Conservation (phyloP, 2,113 vertebrate genomes). For the Thalassarche chlororhynchos region DNA sequence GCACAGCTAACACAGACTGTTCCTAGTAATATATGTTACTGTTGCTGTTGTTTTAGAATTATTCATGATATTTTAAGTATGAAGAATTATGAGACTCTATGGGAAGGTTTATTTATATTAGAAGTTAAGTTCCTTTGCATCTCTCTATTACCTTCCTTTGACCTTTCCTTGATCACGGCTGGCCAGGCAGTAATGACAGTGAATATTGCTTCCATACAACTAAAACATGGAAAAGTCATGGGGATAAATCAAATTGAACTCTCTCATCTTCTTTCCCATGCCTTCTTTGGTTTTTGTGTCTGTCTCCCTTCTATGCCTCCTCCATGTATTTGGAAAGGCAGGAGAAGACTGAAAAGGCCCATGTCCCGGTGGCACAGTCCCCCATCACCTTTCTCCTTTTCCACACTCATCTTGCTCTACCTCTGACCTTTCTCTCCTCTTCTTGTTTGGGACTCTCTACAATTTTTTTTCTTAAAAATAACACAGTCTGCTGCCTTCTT, state of each 20-base stretch:
- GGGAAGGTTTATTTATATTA: constrained; percentile 53
- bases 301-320: not conserved
- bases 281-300: not conserved
- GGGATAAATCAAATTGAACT: constrained; percentile 34
- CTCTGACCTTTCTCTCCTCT: not conserved
- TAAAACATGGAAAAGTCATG: constrained; percentile 13
- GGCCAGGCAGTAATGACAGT: not conserved
- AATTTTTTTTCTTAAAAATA: not conserved
- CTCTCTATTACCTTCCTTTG: constrained; percentile 2
- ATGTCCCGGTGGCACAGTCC: not conserved
- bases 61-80: constrained; percentile 48
- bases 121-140: constrained; percentile 40
- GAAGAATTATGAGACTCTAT: constrained; percentile 26
- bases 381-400: not conserved
- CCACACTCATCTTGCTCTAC: not conserved
- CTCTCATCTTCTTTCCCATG: constrained; percentile 7
- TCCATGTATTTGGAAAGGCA: not conserved
- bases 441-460: not conserved
- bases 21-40: not conserved
- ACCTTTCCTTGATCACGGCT: not conserved
- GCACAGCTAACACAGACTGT: not conserved
- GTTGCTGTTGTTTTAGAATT: constrained; percentile 18
- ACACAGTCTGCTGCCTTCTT: not conserved
- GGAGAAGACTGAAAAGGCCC: not conserved
- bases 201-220: constrained; percentile 39